Evolutionary conservation across 2,797 vertebrate species (phyloP).

Genomic region (Setipinna tenuifilis): DNA sequence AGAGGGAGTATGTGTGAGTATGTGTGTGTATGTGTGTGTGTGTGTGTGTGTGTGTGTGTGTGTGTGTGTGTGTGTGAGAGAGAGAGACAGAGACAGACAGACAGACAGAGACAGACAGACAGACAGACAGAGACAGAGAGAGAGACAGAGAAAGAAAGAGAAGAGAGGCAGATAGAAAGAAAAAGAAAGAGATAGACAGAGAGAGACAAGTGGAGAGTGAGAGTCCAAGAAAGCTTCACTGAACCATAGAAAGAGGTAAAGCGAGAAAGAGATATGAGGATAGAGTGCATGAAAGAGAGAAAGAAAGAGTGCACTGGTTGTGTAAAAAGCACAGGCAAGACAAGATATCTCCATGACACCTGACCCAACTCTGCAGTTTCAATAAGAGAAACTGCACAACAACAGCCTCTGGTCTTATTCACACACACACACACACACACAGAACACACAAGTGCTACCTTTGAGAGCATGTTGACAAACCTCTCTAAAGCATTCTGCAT

Average conservation of each 20-base stretch:
- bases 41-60: no score
- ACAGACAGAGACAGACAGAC: not conserved
- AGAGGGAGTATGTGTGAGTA: not conserved
- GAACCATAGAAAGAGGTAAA: not conserved
- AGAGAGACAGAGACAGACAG: not conserved
- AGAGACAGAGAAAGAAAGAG: not conserved
- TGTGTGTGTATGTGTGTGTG: not conserved
- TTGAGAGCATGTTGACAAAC: not conserved
- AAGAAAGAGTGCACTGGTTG: not conserved
- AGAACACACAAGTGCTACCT: conserved; percentile 10
- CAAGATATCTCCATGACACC: conserved; percentile 50
- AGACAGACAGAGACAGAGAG: not conserved
- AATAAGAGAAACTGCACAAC: conserved; percentile 57
- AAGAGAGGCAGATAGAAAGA: not conserved
- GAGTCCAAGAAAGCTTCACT: not conserved
- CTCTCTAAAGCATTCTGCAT: conserved; percentile 24
- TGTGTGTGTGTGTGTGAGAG: not conserved
- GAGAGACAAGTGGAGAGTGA: not conserved
- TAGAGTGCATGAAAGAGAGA: not conserved
- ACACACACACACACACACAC: conserved; percentile 37
- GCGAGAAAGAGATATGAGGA: not conserved
- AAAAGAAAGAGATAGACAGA: not conserved
- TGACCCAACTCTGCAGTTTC: conserved; percentile 52
- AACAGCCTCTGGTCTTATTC: conserved; percentile 49
- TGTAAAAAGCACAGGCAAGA: no score